Evolutionary conservation across 2,888 invertebrate species (phyloP).

Genomic region (Aleiodes leptofemur): DNA sequence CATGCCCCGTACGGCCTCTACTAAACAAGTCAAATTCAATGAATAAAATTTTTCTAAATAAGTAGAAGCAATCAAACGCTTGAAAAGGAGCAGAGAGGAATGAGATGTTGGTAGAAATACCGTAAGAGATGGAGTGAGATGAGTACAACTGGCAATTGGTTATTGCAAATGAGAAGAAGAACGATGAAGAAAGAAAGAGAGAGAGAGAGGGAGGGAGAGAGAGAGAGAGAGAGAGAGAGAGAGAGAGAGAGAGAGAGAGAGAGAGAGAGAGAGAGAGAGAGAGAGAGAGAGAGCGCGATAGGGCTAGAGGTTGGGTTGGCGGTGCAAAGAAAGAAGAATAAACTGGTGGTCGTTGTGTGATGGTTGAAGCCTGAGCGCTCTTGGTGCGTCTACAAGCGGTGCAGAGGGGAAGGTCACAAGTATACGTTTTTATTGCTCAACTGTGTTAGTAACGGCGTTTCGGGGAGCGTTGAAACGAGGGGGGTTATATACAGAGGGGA

Average conservation of each 20-base stretch:
- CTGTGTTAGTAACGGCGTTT: constrained; percentile 20
- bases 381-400: constrained; percentile 43
- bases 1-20: too few relatives aligned
- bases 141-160: neutral
- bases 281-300: constrained; percentile 51
- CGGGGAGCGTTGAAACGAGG: constrained; percentile 30
- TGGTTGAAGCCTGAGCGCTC: constrained; percentile 50
- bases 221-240: constrained; percentile 47
- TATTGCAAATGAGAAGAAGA: constrained; percentile 29
- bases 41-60: neutral
- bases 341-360: constrained; percentile 63
- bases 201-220: constrained; percentile 30
- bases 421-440: neutral
- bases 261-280: constrained; percentile 23
- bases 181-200: neutral
- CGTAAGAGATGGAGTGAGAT: constrained; percentile 36
- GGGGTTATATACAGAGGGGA: constrained; percentile 24
- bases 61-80: neutral
- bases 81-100: constrained; percentile 49
- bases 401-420: constrained; percentile 15
- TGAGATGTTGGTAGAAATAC: constrained; percentile 38
- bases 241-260: constrained; percentile 27
- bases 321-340: constrained; percentile 67
- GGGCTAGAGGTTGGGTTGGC: constrained; percentile 54
- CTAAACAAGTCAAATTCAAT: neutral